phyloP scores from a whole-genome alignment of 1,140 invertebrate genomes.

The Lordiphosa mommai region DNA sequence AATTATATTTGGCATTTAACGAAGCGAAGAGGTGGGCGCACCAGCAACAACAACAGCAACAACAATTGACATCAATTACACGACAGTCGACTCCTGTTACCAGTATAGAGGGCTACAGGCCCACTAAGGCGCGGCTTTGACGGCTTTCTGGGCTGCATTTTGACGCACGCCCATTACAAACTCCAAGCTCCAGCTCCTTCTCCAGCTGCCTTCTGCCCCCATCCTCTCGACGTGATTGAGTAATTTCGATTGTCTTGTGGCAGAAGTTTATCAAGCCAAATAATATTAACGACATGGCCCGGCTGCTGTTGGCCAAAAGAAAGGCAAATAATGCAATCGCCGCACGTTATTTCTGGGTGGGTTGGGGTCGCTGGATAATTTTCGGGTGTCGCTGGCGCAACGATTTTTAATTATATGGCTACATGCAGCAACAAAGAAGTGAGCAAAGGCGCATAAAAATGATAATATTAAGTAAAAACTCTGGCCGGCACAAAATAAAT shows the following conservation, averaged over 20 bases:
- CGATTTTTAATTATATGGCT: conserved; percentile 67
- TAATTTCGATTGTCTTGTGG: conserved; percentile 77
- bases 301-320: conserved; percentile 62
- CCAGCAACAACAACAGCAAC: conserved; percentile 26
- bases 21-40: conserved; percentile 56
- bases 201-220: conserved; percentile 1
- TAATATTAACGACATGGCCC: conserved; percentile 73
- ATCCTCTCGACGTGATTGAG: conserved; percentile 59
- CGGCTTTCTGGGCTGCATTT: conserved; percentile 53
- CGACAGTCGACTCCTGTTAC: conserved; percentile 61
- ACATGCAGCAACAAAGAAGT: conserved; percentile 14
- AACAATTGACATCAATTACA: conserved; percentile 72
- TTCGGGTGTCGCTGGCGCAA: conserved; percentile 49
- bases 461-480: conserved; percentile 9
- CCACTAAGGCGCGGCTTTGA: conserved; percentile 56
- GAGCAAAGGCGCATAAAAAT: conserved; percentile 11
- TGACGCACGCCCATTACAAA: conserved; percentile 45
- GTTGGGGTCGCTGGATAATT: conserved; percentile 23
- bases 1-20: conserved; percentile 78
- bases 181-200: neutral
- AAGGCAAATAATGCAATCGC: conserved; percentile 71
- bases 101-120: conserved; percentile 10
- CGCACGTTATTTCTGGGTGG: conserved; percentile 73
- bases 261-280: conserved; percentile 77
- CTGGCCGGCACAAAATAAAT: conserved; percentile 44